Percentiles rank a stretch among this genome's conserved stretches.
Evolutionary conservation across 2,113 vertebrate species (phyloP).

Genomic region (Hyaena hyaena): DNA sequence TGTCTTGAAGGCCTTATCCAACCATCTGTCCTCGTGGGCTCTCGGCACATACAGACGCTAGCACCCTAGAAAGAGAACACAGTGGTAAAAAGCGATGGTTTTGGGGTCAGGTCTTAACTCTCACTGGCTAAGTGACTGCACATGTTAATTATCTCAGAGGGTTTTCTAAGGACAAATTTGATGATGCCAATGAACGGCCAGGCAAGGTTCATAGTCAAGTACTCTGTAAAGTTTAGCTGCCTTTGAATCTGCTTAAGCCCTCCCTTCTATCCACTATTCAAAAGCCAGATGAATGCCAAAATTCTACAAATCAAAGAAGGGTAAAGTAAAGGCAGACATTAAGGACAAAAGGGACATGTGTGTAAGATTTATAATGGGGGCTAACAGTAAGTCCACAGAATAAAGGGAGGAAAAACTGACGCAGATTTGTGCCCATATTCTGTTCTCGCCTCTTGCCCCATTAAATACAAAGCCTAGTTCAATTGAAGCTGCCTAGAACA

Average conservation of each 20-base stretch:
- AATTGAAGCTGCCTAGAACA: not conserved
- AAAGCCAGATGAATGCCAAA: constrained; percentile 19
- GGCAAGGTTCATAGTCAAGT: not conserved
- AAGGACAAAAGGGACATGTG: not conserved
- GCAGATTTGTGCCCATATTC: not conserved
- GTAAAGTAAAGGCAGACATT: not conserved
- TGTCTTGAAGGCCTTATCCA: not conserved
- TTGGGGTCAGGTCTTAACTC: not conserved
- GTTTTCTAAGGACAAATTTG: not conserved
- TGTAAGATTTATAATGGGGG: not conserved
- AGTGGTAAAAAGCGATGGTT: not conserved
- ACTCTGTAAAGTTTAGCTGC: not conserved
- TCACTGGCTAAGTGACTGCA: not conserved
- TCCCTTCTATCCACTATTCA: not conserved
- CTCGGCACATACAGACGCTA: not conserved
- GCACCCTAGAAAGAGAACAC: not conserved
- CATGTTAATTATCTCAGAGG: not conserved
- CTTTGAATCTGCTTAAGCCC: not conserved
- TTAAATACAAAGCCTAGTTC: not conserved
- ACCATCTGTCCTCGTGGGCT: not conserved
- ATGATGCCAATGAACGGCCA: not conserved
- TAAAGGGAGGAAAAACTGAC: not conserved
- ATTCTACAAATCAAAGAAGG: not conserved
- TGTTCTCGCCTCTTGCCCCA: not conserved
- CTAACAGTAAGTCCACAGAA: not conserved